Base-by-base conservation (phyloP, 2,113 vertebrate species). In the Saguinus imperator region DNA sequence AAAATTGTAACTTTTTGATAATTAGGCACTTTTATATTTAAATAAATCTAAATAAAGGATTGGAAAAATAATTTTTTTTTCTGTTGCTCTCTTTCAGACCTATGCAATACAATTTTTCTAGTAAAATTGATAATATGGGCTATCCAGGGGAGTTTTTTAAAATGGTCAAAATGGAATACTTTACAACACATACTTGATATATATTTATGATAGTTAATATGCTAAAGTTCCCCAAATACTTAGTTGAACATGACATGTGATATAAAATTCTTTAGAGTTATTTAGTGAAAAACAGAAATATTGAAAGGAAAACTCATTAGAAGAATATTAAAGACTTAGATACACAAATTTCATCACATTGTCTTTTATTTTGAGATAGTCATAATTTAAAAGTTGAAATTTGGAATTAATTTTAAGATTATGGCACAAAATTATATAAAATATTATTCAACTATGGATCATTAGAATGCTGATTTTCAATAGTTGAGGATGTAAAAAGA, bases 1-100 rank as follows among this genome's bases (percentile, higher is more conserved):
- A 4, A 20, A 48, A 91, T 92, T 91, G 81, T 50, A 94, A 13
- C n/a, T 87, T 83, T 94, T 89, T 76, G 21, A 37, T 86, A 92
- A 73, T 73, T 90, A 94, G 43, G 27, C 64, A 88, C 13, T 75
- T 79, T 58, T 5, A 93, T 73, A 40, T 64, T 85, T 92, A 45
- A 81, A 86, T 81, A 92, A 61, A 85, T 16, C 18, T 76, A 37
- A 32, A 12, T 85, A 76, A 90, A 9, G 6, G 2, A 3, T 37
- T 81, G 48, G 2, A 40, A 88, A 88, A 81, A 73, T n/a, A n/a
- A 96, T 72, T 12, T 57, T 55, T 52, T 72, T 87, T 89, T 87
- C 16, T 88, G 75, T 86, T 3, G n/a, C 25, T 64, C 21, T 66
- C 17, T 92, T 70, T 91, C 27, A 37, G 5, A 97, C 29, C 58